Base-by-base conservation (phyloP, 2,888 invertebrate genomes). In the Dromius quadrimaculatus region DNA sequence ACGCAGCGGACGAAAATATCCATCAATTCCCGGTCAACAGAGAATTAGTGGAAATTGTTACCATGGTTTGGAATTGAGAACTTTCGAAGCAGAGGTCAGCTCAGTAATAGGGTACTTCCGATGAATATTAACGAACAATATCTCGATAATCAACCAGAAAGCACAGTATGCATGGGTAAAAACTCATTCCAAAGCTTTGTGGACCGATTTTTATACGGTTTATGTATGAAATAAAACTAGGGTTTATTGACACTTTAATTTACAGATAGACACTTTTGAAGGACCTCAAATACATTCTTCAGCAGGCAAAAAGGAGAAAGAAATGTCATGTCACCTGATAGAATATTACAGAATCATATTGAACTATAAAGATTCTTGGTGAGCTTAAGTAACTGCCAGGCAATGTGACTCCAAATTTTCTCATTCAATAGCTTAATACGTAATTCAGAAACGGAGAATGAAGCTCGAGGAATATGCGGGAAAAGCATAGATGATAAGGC, bases 321-420 rank as follows among this genome's bases (percentile, higher is more conserved):
- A 74, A 74, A 76, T 74, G 74, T 76, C 77, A 76, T 78, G 77
- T 78, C 73, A 76, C 72, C 75, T 75, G 76, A 77, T 76, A 75
- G 77, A 76, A 78, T 75, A 74, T 76, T 74, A 72, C 72, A 71
- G 73, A 74, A 62, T 70, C 70, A 70, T 70, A 57, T 66, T 70
- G 36, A 59, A 59, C 43, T 70, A 76, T 75, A 75, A 77, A 78
- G 75, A 76, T 73, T 73, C 71, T 74, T 43, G 73, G 74, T 74
- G 73, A 76, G 75, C 75, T 45, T 73, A 74, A 74, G 74, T 71
- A 75, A 75, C 72, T 72, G 71, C 72, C 65, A 72, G 71, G 74
- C 72, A 71, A 73, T 73, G 73, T 73, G 73, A 71, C 71, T 69
- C 61, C 72, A 74, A 75, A 75, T 75, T 76, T 75, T 71, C 74